Evolutionary conservation across 2,888 invertebrate genomes (phyloP).

Genomic region (Acanthococcus lagerstroemiae): DNA sequence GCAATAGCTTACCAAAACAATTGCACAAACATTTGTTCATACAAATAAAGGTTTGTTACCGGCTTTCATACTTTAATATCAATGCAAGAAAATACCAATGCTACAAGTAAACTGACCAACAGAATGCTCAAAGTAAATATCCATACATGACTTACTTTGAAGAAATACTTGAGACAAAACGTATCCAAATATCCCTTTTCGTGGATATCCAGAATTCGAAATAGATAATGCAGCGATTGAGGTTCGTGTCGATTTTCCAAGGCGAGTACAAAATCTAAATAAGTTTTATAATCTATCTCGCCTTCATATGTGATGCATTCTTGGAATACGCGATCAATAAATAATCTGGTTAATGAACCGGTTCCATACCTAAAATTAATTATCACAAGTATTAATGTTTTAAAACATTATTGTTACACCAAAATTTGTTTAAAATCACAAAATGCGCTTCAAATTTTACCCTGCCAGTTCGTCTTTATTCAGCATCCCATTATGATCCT

Average conservation of each 20-base stretch:
- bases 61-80: too few species aligned
- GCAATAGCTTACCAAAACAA: too few species aligned
- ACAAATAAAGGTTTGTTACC: too few species aligned
- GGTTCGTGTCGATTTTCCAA: constrained; percentile 85
- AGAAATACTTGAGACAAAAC: constrained; percentile 86
- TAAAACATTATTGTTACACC: neutral
- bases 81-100: too few species aligned
- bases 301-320: constrained; percentile 90
- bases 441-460: constrained; percentile 42
- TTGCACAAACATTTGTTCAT: too few species aligned
- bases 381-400: neutral
- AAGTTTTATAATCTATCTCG: constrained; percentile 95
- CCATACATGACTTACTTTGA: constrained; percentile 51
- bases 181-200: constrained; percentile 77
- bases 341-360: constrained; percentile 80
- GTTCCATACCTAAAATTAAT: constrained; percentile 60
- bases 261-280: constrained; percentile 85
- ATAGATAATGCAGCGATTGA: constrained; percentile 81
- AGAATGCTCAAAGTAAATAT: too few species aligned
- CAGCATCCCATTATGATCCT: constrained; percentile 92
- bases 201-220: constrained; percentile 81
- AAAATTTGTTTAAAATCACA: neutral
- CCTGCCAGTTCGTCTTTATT: constrained; percentile 80
- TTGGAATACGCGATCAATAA: constrained; percentile 86
- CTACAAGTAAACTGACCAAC: too few species aligned